A percentile compares a stretch with the other conserved stretches of the same genome.
Conservation (phyloP, 1,140 invertebrate species). For the Apocrypta bakeri region DNA sequence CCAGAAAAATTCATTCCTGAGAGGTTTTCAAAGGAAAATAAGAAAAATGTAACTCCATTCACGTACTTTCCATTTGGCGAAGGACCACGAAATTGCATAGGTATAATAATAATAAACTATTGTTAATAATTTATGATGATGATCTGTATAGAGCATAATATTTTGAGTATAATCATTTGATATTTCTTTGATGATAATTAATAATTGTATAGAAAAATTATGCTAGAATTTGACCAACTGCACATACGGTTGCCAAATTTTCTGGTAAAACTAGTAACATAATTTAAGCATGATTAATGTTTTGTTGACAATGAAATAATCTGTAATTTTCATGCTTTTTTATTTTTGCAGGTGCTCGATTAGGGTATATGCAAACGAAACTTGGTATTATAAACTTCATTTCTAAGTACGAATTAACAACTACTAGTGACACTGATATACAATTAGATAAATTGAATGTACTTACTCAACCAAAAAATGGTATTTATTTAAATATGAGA, state of each 20-base stretch:
- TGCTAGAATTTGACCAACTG: too few relatives aligned
- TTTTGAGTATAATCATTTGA: too few relatives aligned
- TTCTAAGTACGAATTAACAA: conserved; percentile 58
- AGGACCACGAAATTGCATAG: conserved; percentile 45
- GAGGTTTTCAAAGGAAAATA: conserved; percentile 76
- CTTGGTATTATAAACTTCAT: conserved; percentile 58
- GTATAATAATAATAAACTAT: conserved; percentile 23
- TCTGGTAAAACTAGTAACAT: too few relatives aligned
- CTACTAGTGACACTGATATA: conserved; percentile 52
- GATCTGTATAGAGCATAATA: too few relatives aligned
- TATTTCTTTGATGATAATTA: too few relatives aligned
- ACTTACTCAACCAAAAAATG: conserved; percentile 21
- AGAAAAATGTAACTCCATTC: conserved; percentile 63
- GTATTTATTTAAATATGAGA: conserved; percentile 51
- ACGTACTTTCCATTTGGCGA: conserved; percentile 77
- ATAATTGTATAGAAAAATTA: too few relatives aligned
- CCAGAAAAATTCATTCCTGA: conserved; percentile 81
- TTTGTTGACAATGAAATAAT: too few relatives aligned
- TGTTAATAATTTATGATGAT: not conserved
- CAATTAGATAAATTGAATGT: conserved; percentile 48
- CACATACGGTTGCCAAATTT: too few relatives aligned
- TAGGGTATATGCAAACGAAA: conserved; percentile 63
- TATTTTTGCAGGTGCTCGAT: conserved; percentile 54
- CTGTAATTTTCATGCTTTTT: too few relatives aligned
- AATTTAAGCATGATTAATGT: too few relatives aligned